Percentiles rank a stretch among this genome's conserved stretches.
These are phyloP conservation scores for Tachysurus vachellii DNA, from an alignment of 2,113 vertebrate genomes.

Conservation along the genomic window DNA sequence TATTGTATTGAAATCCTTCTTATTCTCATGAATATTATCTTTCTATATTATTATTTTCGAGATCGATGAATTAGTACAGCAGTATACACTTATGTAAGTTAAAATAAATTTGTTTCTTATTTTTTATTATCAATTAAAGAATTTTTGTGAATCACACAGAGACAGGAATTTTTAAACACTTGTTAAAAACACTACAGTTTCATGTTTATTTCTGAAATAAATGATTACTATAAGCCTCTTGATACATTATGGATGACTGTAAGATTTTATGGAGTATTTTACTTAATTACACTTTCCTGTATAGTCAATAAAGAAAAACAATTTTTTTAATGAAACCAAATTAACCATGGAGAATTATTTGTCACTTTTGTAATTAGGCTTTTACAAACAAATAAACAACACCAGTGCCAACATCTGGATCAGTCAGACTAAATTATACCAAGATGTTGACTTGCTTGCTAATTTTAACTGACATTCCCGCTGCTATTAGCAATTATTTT, in stretches of 20 bases:
- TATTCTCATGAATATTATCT: too few relatives aligned
- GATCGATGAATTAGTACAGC: too few relatives aligned
- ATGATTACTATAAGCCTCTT: not conserved
- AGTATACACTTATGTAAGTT: not conserved
- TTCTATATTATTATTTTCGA: too few relatives aligned
- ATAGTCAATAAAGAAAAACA: not conserved
- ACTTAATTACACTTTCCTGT: slow-evolving; percentile 14
- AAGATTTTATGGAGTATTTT: not conserved
- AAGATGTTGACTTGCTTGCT: slow-evolving; percentile 37
- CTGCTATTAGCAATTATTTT: slow-evolving; percentile 29
- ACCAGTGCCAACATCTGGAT: slow-evolving; percentile 34
- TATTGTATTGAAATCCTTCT: too few relatives aligned
- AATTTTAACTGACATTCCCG: slow-evolving; percentile 34
- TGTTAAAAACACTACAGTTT: not conserved
- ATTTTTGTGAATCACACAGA: not conserved
- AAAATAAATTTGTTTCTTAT: not conserved
- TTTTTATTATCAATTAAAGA: not conserved
- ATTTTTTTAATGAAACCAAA: slow-evolving; percentile 41
- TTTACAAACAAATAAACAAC: slow-evolving; percentile 38
- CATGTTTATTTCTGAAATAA: not conserved
- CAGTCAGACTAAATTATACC: slow-evolving; percentile 39
- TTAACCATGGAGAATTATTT: slow-evolving; percentile 59
- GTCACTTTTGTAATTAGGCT: slow-evolving; percentile 65
- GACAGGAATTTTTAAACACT: not conserved
- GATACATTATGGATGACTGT: not conserved